These are phyloP conservation scores for Typhlichthys subterraneus DNA, from an alignment of 2,797 vertebrate species.

Conservation along the genomic window DNA sequence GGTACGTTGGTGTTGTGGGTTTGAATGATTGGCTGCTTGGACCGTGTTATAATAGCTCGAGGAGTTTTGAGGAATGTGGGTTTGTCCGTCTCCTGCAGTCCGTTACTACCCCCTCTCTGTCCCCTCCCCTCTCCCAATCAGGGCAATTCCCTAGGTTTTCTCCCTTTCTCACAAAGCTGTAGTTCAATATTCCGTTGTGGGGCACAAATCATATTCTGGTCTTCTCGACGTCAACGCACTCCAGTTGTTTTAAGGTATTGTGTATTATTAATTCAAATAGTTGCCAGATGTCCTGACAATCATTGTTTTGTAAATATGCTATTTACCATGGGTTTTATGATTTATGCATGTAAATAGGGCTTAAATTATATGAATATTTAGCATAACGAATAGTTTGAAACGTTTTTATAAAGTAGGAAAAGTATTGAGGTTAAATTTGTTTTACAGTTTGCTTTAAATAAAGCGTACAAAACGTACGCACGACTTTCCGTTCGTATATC, in stretches of 20 bases:
- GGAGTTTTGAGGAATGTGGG: conserved; percentile 81
- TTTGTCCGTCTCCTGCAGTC: conserved; percentile 73
- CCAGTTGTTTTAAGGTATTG: conserved; percentile 74
- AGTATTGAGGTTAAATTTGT: too few species aligned
- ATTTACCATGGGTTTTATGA: conserved; percentile 43
- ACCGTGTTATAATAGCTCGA: conserved; percentile 67
- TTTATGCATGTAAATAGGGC: conserved; percentile 9
- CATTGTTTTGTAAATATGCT: conserved; percentile 42
- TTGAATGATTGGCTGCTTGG: conserved; percentile 54
- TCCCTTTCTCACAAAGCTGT: conserved; percentile 78
- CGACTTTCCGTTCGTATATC: conserved; percentile 27
- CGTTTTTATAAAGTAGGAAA: too few species aligned
- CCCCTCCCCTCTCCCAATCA: conserved; percentile 85
- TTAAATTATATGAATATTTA: conserved; percentile 3
- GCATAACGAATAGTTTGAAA: background rate
- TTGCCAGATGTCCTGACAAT: conserved; percentile 49
- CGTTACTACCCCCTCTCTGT: conserved; percentile 72
- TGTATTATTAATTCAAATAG: conserved; percentile 36
- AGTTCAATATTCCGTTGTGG: conserved; percentile 79
- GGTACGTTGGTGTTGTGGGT: conserved; percentile 39
- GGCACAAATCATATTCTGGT: conserved; percentile 72
- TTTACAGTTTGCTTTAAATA: too few species aligned
- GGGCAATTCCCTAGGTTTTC: conserved; percentile 84
- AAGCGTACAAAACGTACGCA: background rate
- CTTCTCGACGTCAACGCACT: conserved; percentile 68